phyloP scores from a whole-genome alignment of 2,113 vertebrate genomes.

The Tragelaphus scriptus region DNA sequence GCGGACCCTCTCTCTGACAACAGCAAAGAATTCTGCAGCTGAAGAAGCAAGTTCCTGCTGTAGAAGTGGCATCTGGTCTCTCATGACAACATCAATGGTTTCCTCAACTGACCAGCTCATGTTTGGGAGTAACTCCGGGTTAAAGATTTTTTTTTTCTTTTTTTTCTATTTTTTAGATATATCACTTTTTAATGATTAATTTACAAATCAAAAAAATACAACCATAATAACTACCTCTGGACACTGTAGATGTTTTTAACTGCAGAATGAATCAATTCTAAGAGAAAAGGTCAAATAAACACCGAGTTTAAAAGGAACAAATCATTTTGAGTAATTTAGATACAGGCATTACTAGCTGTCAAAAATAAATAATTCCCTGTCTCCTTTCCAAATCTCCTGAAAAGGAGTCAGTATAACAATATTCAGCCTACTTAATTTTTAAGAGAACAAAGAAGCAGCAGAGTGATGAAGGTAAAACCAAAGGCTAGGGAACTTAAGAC shows the following conservation, averaged over 20 bases:
- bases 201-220: constrained; percentile 14
- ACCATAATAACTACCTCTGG: constrained; percentile 21
- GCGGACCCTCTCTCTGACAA: background rate
- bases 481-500: background rate
- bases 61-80: background rate
- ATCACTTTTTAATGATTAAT: background rate
- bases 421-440: background rate
- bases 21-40: background rate
- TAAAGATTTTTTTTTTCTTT: background rate
- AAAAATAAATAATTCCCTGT: constrained; percentile 17
- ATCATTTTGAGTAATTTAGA: background rate
- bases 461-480: background rate
- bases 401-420: background rate
- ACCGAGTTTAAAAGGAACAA: constrained; percentile 40
- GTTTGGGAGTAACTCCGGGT: background rate
- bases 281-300: constrained; percentile 30
- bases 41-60: background rate
- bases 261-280: constrained; percentile 24
- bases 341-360: background rate
- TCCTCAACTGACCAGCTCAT: background rate
- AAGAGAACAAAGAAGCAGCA: constrained; percentile 17
- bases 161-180: background rate
- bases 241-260: background rate
- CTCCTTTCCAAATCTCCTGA: constrained; percentile 10
- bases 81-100: background rate